These are phyloP conservation scores for Trachops cirrhosus DNA, from an alignment of 2,797 vertebrate species.

Conservation along the genomic window DNA sequence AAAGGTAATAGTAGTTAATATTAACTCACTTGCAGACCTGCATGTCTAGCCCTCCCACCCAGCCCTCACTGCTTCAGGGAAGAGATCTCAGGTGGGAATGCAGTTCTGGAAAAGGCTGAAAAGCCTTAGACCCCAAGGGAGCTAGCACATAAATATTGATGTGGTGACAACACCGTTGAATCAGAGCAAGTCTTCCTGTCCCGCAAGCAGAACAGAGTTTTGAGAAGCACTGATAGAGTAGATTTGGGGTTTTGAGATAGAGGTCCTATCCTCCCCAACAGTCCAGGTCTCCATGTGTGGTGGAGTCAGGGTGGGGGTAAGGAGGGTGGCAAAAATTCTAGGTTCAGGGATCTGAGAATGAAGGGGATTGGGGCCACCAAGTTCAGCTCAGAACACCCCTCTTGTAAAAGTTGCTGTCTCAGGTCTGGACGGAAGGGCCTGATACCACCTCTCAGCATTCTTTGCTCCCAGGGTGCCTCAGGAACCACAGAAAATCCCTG, in stretches of 20 bases:
- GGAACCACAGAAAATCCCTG: background rate
- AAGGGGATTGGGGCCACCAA: background rate
- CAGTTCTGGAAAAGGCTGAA: background rate
- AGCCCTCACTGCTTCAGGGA: background rate
- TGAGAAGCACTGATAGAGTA: background rate
- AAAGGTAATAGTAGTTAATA: background rate
- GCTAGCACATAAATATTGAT: background rate
- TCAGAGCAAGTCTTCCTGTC: background rate
- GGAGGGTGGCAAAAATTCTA: background rate
- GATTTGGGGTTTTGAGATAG: background rate
- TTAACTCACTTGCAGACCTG: background rate
- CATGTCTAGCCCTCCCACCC: background rate
- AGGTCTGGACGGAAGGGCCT: background rate
- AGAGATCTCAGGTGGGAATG: background rate
- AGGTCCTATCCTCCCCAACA: background rate
- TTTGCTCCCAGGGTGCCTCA: background rate
- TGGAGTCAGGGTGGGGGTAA: rapidly evolving
- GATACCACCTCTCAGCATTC: background rate
- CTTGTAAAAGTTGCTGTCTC: background rate
- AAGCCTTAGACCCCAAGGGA: background rate
- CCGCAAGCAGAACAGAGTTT: background rate
- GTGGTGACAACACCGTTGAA: background rate
- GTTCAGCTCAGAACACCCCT: background rate
- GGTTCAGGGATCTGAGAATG: background rate
- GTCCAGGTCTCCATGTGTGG: background rate